Percentiles rank a stretch among this genome's conserved stretches.
Evolutionary conservation across 2,797 vertebrate genomes (phyloP).

Genomic region (Sciaenops ocellatus): DNA sequence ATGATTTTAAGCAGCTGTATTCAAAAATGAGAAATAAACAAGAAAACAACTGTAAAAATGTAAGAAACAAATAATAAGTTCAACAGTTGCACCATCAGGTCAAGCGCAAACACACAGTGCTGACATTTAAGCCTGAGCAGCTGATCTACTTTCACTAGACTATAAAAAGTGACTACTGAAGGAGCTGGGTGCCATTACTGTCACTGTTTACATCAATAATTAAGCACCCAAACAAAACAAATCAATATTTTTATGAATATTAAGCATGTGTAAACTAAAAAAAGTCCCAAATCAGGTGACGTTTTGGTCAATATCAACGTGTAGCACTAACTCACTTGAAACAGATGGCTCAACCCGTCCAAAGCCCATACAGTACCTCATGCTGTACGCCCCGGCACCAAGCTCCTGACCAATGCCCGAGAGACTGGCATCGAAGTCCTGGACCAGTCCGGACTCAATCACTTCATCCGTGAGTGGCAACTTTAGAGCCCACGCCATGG

Average conservation of each 20-base stretch:
- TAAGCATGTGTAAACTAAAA: neutral
- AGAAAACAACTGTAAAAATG: neutral
- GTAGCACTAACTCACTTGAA: too few species aligned
- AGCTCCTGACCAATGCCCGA: conserved; percentile 98
- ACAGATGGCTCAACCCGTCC: neutral
- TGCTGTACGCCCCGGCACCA: conserved; percentile 97
- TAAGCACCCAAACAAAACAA: neutral
- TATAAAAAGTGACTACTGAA: neutral
- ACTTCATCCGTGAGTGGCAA: conserved; percentile 96
- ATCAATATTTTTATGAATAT: neutral
- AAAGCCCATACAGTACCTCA: conserved; percentile 88
- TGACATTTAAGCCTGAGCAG: conserved; percentile 7
- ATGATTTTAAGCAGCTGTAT: neutral
- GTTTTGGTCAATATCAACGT: neutral
- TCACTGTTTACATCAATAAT: neutral
- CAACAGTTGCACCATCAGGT: neutral
- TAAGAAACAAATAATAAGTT: neutral
- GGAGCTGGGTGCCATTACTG: neutral
- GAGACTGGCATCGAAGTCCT: conserved; percentile 98
- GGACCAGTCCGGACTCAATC: conserved; percentile 97
- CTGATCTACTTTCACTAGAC: neutral
- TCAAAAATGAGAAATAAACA: too few species aligned
- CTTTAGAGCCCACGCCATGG: conserved; percentile 98
- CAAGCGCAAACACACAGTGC: conserved; percentile 24
- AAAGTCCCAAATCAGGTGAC: neutral